phyloP scores from a whole-genome alignment of 2,888 invertebrate genomes.

The Nineta flava region DNA sequence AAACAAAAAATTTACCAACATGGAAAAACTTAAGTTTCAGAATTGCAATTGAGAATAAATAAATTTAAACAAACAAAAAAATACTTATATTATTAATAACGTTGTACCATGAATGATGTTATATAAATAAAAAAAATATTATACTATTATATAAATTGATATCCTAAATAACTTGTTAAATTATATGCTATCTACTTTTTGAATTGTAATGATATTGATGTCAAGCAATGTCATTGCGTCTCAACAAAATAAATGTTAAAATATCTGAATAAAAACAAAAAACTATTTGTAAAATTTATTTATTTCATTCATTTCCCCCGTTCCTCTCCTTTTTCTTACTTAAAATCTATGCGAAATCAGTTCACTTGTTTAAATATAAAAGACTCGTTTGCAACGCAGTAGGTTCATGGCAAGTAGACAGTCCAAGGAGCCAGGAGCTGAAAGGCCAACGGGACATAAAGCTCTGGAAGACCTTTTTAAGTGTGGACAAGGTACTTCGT shows the following conservation, averaged over 20 bases:
- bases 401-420: no score
- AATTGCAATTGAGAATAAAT: conserved; percentile 3
- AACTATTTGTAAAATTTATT: background rate
- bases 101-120: background rate
- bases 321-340: background rate
- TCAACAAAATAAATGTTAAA: conserved; percentile 5
- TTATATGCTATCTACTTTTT: conserved; percentile 4
- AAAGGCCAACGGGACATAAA: no score
- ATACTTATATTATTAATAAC: background rate
- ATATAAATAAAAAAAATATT: background rate
- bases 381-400: no score
- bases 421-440: no score
- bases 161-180: conserved; percentile 3
- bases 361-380: no score
- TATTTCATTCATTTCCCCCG: background rate
- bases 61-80: background rate
- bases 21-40: background rate
- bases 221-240: conserved; percentile 1
- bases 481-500: no score
- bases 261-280: background rate
- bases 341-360: no score
- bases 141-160: background rate
- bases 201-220: background rate
- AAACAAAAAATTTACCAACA: no score
- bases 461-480: no score